These are phyloP conservation scores for Micronycteris hirsuta DNA, from an alignment of 2,113 vertebrate genomes.

Conservation along the genomic window DNA sequence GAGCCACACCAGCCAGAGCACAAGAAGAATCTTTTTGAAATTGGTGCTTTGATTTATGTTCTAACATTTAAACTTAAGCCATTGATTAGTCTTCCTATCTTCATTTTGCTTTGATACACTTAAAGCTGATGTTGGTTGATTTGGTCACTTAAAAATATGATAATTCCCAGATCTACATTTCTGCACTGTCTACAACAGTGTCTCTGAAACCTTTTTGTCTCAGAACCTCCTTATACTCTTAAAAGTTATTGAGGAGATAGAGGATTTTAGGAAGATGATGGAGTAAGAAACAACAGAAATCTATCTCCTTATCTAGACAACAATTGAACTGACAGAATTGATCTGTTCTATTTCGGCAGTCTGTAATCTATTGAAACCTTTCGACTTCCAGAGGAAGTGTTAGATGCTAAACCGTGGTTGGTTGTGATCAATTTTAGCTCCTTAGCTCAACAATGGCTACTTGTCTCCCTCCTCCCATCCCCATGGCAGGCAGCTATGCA, in stretches of 20 bases:
- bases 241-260: background rate
- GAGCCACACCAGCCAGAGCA: no score
- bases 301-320: background rate
- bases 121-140: background rate
- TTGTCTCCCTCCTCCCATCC: background rate
- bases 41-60: background rate
- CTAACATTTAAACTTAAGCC: background rate
- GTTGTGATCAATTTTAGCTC: background rate
- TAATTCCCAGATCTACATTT: background rate
- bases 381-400: background rate
- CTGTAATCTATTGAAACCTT: background rate
- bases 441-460: background rate
- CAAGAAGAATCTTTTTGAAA: background rate
- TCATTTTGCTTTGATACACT: background rate
- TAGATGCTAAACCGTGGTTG: background rate
- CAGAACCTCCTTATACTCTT: background rate
- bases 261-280: background rate
- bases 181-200: background rate
- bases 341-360: background rate
- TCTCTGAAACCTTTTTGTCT: background rate
- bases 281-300: background rate
- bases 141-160: background rate
- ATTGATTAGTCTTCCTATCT: background rate
- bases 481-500: background rate
- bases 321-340: background rate